These are phyloP conservation scores for Trichomycterus rosablanca DNA, from an alignment of 2,113 vertebrate species.

Conservation along the genomic window DNA sequence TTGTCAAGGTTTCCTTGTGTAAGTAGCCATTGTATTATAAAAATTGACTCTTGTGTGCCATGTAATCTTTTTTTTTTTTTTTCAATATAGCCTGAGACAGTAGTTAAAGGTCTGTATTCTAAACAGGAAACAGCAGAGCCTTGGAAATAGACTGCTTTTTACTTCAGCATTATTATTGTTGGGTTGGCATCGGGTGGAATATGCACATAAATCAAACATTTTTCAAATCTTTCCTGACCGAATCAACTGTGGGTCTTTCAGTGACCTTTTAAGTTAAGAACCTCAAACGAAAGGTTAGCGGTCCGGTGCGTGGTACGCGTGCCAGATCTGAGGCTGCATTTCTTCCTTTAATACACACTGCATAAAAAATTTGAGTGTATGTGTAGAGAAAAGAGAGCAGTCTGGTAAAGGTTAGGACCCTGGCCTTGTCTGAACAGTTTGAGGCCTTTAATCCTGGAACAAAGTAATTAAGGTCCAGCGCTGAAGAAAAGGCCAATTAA, in stretches of 20 bases:
- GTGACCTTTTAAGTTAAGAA: conserved; percentile 38
- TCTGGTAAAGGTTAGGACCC: conserved; percentile 57
- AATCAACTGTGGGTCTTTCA: conserved; percentile 30
- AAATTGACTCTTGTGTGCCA: conserved; percentile 30
- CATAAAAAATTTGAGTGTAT: too few relatives aligned
- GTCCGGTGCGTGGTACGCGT: conserved; percentile 12
- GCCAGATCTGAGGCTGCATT: conserved; percentile 7
- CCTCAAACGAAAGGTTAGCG: conserved; percentile 32
- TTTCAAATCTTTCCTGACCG: conserved; percentile 18
- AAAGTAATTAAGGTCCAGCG: conserved; percentile 67
- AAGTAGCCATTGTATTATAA: conserved; percentile 10
- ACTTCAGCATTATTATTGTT: conserved; percentile 24
- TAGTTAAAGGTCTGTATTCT: conserved; percentile 20
- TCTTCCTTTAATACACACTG: conserved; percentile 2
- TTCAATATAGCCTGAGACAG: too few relatives aligned
- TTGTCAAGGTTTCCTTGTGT: conserved; percentile 10
- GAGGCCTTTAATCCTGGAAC: conserved; percentile 64
- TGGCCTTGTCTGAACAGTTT: conserved; percentile 56
- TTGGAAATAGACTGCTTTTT: conserved; percentile 10
- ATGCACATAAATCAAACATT: conserved; percentile 16
- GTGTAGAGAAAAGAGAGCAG: conserved; percentile 18
- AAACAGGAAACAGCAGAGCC: conserved; percentile 28
- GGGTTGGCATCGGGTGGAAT: conserved; percentile 19
- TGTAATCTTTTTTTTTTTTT: too few relatives aligned
- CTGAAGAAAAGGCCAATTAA: conserved; percentile 67